phyloP scores from a whole-genome alignment of 1,140 invertebrate genomes.

The Dermatophagoides farinae region DNA sequence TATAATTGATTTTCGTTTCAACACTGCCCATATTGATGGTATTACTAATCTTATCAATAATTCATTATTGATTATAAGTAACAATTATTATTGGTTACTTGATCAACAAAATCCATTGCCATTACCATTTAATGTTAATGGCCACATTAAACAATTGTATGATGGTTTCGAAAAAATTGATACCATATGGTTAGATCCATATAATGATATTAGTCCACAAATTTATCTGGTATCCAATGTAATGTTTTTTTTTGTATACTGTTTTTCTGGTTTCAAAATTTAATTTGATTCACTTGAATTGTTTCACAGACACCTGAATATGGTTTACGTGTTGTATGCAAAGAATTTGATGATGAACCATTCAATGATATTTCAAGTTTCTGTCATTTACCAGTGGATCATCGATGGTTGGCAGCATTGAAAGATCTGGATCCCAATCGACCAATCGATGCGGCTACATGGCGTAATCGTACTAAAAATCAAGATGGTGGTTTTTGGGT shows the following conservation, averaged over 20 bases:
- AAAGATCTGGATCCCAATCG: constrained; percentile 3
- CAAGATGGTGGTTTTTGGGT: constrained; percentile 11
- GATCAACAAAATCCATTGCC: background rate
- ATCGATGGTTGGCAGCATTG: background rate
- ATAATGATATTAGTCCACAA: constrained; percentile 6
- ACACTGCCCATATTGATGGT: constrained; percentile 1
- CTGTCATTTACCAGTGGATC: constrained; percentile 9
- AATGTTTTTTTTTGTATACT: background rate
- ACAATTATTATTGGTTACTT: constrained; percentile 5
- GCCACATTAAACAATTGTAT: background rate
- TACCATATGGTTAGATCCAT: constrained; percentile 7
- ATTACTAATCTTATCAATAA: background rate
- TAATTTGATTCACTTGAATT: background rate
- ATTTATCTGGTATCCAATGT: constrained; percentile 4
- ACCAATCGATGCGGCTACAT: constrained; percentile 7
- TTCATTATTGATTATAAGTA: constrained; percentile 6
- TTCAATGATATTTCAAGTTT: background rate
- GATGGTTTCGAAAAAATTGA: constrained; percentile 1
- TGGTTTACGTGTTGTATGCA: constrained; percentile 6
- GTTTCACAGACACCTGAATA: background rate
- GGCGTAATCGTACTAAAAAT: constrained; percentile 12
- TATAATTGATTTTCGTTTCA: constrained; percentile 10
- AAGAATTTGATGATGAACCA: constrained; percentile 5
- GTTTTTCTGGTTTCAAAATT: background rate
- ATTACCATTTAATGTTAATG: background rate